Base-by-base conservation (phyloP, 1,140 invertebrate genomes). In the Halesus radiatus region DNA sequence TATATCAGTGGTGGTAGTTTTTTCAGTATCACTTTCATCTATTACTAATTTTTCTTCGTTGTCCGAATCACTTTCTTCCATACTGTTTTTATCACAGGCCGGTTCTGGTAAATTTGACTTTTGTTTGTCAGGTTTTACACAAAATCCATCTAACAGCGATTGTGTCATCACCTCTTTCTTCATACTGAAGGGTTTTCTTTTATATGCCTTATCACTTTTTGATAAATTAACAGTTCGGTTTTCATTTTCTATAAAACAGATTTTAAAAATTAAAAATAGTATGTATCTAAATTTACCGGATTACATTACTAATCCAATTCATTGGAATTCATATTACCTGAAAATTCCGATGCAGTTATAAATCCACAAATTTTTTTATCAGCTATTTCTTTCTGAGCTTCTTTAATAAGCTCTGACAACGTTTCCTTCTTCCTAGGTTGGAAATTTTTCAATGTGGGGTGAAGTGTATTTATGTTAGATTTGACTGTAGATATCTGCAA, bases 401-500 rank as follows among this genome's bases (percentile, higher is more conserved):
- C 77, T 72, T 82, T 72, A n/a, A 82, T 76, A 13, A 80, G 32
- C 52, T 74, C 72, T n/a, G 64, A 54, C 2, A 77, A 37, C 32
- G 78, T 64, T 50, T 20, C 68, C 66, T 73, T 73, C 72, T 79
- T 82, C 64, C 45, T 76, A 13, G 73, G 78, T 53, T 76, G 23
- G 53, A 72, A 83, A 37, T 56, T 77, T 79, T 79, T 82, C 52
- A 83, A 62, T 52, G 73, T 66, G 13, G 72, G 53, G 54, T 82
- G 78, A 26, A 80, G 58, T 22, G 76, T n/a, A 52, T 87, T 86
- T 29, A 23, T 79, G 54, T 72, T 72, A 26, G 79, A 66, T 79
- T 80, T 79, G 7, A 84, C 73, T 53, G 62, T 53, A 18, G 74
- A 50, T 22, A 81, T 80, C 78, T 80, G 18, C 37, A 45, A 60